phyloP scores from a whole-genome alignment of 2,797 vertebrate genomes.

The Hydrocynus forskahlii region DNA sequence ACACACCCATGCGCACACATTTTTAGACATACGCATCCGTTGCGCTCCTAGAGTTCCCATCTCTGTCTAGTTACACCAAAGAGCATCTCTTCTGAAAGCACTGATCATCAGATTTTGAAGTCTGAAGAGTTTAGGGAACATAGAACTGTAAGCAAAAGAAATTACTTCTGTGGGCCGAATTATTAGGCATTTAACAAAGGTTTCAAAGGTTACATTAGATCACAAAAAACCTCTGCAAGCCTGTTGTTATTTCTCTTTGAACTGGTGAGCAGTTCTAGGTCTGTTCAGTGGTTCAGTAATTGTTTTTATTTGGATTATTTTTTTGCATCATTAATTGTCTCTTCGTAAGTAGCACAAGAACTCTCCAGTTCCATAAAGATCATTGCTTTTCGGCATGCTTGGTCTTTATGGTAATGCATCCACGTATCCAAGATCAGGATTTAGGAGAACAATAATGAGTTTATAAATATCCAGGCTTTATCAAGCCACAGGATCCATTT shows the following conservation, averaged over 20 bases:
- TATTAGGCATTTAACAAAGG: constrained; percentile 58
- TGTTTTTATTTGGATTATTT: neutral
- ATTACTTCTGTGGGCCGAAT: constrained; percentile 48
- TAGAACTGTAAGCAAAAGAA: neutral
- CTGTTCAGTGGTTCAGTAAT: neutral
- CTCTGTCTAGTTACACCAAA: neutral
- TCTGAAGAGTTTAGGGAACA: no score
- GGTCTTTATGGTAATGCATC: constrained; percentile 60
- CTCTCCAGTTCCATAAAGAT: neutral
- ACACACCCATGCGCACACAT: neutral
- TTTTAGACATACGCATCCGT: neutral
- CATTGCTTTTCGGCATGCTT: constrained; percentile 57
- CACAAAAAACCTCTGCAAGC: constrained; percentile 68
- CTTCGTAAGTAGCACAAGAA: constrained; percentile 11
- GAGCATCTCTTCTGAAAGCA: neutral
- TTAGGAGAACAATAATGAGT: constrained; percentile 60
- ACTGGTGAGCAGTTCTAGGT: constrained; percentile 55
- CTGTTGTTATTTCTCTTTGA: constrained; percentile 67
- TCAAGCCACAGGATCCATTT: constrained; percentile 62
- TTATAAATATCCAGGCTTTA: constrained; percentile 64
- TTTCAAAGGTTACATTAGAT: constrained; percentile 69
- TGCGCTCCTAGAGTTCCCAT: neutral
- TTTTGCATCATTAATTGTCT: constrained; percentile 6
- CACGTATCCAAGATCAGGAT: constrained; percentile 66
- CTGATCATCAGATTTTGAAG: no score